Percentiles rank a stretch among this genome's conserved stretches.
phyloP scores from a whole-genome alignment of 2,113 vertebrate species.

The Psittacara wagleri region DNA sequence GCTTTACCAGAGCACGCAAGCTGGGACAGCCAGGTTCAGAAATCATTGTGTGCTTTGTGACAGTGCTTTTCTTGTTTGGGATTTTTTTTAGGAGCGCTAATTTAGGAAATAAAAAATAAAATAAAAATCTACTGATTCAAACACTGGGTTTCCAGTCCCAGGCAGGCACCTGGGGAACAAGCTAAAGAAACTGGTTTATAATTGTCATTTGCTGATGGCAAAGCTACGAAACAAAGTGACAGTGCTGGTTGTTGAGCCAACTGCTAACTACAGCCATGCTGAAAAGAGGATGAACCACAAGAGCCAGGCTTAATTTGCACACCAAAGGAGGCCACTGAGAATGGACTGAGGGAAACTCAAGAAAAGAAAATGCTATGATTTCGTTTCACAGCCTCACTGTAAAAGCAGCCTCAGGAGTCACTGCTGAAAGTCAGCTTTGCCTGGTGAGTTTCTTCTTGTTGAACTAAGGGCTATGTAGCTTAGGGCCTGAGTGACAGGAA shows the following conservation, averaged over 20 bases:
- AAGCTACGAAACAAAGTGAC: slow-evolving; percentile 9
- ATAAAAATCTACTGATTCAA: neutral
- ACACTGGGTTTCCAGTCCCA: neutral
- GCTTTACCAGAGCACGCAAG: neutral
- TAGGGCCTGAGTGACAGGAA: neutral
- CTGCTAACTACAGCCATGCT: neutral
- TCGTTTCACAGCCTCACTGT: neutral
- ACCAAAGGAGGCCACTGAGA: neutral
- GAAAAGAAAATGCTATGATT: neutral
- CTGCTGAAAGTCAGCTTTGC: neutral
- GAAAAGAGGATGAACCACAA: slow-evolving; percentile 21
- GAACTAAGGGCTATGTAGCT: neutral
- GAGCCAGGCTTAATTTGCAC: neutral
- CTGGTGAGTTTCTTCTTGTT: neutral
- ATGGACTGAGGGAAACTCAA: neutral
- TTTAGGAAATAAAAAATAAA: neutral
- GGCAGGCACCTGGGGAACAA: neutral
- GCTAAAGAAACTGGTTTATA: neutral
- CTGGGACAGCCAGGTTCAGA: neutral
- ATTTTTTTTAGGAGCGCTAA: neutral
- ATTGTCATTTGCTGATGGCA: neutral
- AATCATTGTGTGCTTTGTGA: neutral
- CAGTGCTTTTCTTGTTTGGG: neutral
- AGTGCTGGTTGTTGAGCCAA: slow-evolving; percentile 4
- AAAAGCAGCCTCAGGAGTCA: neutral